Conservation (phyloP, 1,140 invertebrate species). For the Dolichoris vasculosae region DNA sequence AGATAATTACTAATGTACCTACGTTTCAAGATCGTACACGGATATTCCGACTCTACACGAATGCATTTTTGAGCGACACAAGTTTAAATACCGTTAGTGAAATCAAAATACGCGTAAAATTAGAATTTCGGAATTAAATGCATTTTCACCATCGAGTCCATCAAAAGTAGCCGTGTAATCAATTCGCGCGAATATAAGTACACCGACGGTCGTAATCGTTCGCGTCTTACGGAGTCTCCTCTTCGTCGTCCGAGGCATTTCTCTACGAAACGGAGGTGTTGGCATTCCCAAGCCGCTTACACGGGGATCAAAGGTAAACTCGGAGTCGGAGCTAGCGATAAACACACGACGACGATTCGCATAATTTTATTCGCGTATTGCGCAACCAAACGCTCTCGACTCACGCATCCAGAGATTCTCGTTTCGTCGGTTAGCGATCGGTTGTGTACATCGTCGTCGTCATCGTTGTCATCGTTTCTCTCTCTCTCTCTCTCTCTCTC, state of each 20-base stretch:
- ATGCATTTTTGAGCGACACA: too few species aligned
- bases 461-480: too few species aligned
- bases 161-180: too few species aligned
- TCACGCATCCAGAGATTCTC: constrained; percentile 8
- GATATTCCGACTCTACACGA: too few species aligned
- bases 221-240: background rate
- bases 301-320: constrained; percentile 1
- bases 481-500: background rate
- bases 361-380: constrained; percentile 46
- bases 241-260: background rate
- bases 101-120: too few species aligned
- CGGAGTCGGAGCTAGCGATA: too few species aligned
- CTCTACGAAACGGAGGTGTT: background rate
- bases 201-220: background rate
- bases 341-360: constrained; percentile 31
- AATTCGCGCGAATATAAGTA: background rate
- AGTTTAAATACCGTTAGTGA: too few species aligned
- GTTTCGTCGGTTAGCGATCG: background rate
- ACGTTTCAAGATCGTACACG: too few species aligned
- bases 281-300: background rate
- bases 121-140: too few species aligned
- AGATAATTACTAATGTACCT: too few species aligned
- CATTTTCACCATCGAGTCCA: too few species aligned
- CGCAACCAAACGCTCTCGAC: constrained; percentile 14
- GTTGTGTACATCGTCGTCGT: too few species aligned